These are phyloP conservation scores for Alsophila aescularia DNA, from an alignment of 2,888 invertebrate genomes.

Conservation along the genomic window DNA sequence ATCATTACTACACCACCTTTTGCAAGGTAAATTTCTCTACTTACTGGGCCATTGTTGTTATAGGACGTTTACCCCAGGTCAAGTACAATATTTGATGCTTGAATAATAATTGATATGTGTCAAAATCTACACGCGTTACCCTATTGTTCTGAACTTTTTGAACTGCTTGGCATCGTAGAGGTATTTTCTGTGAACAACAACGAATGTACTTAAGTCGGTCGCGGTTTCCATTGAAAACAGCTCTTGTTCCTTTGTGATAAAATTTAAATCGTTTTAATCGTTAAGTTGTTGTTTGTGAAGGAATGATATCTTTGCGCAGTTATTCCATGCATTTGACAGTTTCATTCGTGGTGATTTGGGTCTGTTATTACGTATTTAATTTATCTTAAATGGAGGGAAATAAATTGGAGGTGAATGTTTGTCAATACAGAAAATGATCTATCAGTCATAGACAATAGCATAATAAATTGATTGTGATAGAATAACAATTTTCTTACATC, in stretches of 20 bases:
- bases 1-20: too few species aligned
- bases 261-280: conserved; percentile 7
- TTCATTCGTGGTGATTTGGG: conserved; percentile 37
- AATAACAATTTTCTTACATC: too few species aligned
- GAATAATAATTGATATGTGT: neutral
- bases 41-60: too few species aligned
- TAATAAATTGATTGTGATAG: too few species aligned
- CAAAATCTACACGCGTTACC: neutral
- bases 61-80: neutral
- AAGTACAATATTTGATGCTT: neutral
- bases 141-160: conserved; percentile 7
- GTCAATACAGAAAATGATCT: too few species aligned
- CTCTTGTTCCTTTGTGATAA: neutral
- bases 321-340: conserved; percentile 33
- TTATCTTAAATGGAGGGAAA: conserved; percentile 4
- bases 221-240: conserved; percentile 1
- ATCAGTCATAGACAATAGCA: too few species aligned
- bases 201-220: too few species aligned
- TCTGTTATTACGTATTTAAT: conserved; percentile 21
- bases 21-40: too few species aligned
- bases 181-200: conserved; percentile 26
- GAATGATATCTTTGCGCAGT: conserved; percentile 31
- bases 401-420: neutral
- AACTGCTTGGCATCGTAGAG: conserved; percentile 16
- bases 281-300: conserved; percentile 25